Evolutionary conservation across 2,797 vertebrate genomes (phyloP), one percentile per base, ranked within the genome.

Genomic region (Anas acuta): DNA sequence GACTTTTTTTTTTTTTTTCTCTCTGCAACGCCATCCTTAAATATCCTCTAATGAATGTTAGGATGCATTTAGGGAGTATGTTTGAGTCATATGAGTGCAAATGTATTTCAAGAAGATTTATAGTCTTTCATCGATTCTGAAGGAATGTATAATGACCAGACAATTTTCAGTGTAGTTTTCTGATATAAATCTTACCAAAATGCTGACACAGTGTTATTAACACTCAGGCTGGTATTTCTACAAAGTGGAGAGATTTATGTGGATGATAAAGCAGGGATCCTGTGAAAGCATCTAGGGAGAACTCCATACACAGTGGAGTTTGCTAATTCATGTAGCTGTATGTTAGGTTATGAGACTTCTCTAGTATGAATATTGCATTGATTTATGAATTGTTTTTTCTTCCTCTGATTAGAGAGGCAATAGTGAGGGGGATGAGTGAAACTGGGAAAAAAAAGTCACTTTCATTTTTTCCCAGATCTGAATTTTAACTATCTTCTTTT

Each of bases 191-290:
- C 86, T 90, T 67, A 37, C 62, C 32, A 53, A 81, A 92, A 92
- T 72, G 86, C 73, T 96, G 96, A 90, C 57, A 37, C 45, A 35
- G 80, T 72, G 54, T 87, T 91, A 91, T 97, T 96, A 95, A 95
- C 81, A 84, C 67, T 39, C 66, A 33, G 19, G 69, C 60, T 90
- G 81, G 73, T 89, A 66, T 82, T 83, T 92, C 75, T 83, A 76
- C 53, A 53, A 71, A 70, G 49, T 91, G 70, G 92, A 57, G 87
- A 96, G 94, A 97, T 96, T 90, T 91, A 95, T 89, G 92, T 43
- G 74, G 28, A 93, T 88, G 90, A 93, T 92, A 84, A 95, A 93
- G 71, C 35, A 77, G 51, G 75, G 45, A 92, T 84, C 69, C 49
- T 72, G 89, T 28, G 57, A 62, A 80, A 82, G 67, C 37, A 39